phyloP scores from a whole-genome alignment of 2,888 invertebrate genomes.

The Adela reaumurella region DNA sequence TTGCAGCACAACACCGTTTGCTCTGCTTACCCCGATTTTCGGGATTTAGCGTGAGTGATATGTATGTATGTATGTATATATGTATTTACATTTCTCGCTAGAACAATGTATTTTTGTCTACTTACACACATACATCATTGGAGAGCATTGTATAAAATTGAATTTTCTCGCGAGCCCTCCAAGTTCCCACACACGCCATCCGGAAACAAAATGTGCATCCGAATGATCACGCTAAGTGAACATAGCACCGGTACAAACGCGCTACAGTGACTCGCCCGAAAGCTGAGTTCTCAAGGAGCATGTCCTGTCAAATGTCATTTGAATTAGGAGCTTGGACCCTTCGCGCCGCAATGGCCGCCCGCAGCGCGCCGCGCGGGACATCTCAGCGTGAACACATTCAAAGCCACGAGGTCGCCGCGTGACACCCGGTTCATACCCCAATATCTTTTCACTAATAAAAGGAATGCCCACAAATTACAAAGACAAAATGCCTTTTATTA shows the following conservation, averaged over 20 bases:
- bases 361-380: constrained; percentile 17
- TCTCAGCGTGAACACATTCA: constrained; percentile 28
- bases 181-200: constrained; percentile 1
- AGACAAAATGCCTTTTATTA: constrained; percentile 20
- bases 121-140: too few relatives aligned
- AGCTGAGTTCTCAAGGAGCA: neutral
- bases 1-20: too few relatives aligned
- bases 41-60: too few relatives aligned
- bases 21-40: too few relatives aligned
- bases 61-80: too few relatives aligned
- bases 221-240: neutral
- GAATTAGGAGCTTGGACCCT: constrained; percentile 17
- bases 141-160: too few relatives aligned
- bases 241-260: neutral
- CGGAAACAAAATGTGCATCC: neutral
- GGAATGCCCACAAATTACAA: constrained; percentile 10
- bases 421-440: constrained; percentile 11
- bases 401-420: constrained; percentile 26
- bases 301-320: constrained; percentile 31
- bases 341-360: constrained; percentile 5
- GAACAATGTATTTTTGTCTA: too few relatives aligned
- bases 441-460: constrained; percentile 2
- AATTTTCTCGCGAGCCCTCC: neutral
- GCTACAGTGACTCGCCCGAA: too few relatives aligned
- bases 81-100: too few relatives aligned